Evolutionary conservation across 2,888 invertebrate species (phyloP).

Genomic region (Dicyrtoma fusca): DNA sequence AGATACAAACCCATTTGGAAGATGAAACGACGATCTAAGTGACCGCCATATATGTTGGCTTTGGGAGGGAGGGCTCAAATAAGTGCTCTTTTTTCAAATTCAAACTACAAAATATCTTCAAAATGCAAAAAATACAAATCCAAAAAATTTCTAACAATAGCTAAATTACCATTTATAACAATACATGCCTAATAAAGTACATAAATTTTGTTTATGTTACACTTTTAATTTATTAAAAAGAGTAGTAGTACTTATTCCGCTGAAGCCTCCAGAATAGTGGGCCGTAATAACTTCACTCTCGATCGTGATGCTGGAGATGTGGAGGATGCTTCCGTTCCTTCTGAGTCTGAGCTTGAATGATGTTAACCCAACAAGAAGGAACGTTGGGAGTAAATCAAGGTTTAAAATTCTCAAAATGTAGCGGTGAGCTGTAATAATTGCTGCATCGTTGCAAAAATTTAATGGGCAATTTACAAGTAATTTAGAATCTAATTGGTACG

Average conservation of each 20-base stretch:
- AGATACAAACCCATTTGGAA: conserved; percentile 73
- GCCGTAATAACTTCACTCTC: conserved; percentile 50
- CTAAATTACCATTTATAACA: too few species aligned
- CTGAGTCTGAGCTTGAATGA: conserved; percentile 89
- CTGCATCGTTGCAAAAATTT: conserved; percentile 62
- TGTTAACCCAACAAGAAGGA: conserved; percentile 80
- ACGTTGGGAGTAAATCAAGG: conserved; percentile 82
- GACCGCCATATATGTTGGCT: conserved; percentile 79
- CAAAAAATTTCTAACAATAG: too few species aligned
- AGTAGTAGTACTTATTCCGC: conserved; percentile 54
- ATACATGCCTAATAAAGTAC: too few species aligned
- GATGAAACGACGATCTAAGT: conserved; percentile 84
- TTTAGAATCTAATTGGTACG: conserved; percentile 14
- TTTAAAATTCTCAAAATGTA: conserved; percentile 72
- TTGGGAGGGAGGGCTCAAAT: conserved; percentile 82
- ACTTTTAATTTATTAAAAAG: too few species aligned
- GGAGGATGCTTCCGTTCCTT: conserved; percentile 86
- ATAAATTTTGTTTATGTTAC: too few species aligned
- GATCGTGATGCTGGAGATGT: conserved; percentile 68
- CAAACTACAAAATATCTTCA: too few species aligned
- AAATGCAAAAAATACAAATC: conserved; percentile 19
- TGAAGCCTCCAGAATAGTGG: conserved; percentile 74
- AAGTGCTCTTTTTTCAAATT: conserved; percentile 92
- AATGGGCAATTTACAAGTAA: conserved; percentile 38
- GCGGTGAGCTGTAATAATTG: conserved; percentile 73